Evolutionary conservation across 2,113 vertebrate genomes (phyloP), one percentile per base, ranked within the genome.

Genomic region (Otus sunia): DNA sequence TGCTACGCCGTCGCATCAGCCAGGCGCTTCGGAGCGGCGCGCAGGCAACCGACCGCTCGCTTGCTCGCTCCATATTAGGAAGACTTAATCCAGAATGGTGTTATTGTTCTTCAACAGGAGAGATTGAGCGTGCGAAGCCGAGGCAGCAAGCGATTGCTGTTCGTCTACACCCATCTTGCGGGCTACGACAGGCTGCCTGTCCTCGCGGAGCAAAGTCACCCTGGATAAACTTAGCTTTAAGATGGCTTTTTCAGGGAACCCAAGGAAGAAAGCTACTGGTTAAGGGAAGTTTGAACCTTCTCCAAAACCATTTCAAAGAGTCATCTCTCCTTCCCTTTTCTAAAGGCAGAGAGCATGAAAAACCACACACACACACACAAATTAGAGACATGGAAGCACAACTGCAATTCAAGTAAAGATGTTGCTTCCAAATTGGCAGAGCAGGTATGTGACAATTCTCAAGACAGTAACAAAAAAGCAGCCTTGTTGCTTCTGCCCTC

Each of bases 1-100:
- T 53, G 96, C 90, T 95, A 19, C 5, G 3, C 23, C 3, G 13
- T 62, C 1, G 80, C 77, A 94, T 50, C 62, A 43, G 91, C 92
- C 10, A 4, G 50, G 59, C 18, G 34, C 93, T 74, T 37, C 26
- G 34, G 64, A 91, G 87, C 36, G 0, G 47, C 5, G 4, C 3
- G 16, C 91, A 47, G 87, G 59, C 73, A 81, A 66, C 74, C 30
- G 16, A 7, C 19, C 9, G 36, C 37, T 36, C 5, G 17, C 27
- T 49, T 56, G 26, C 86, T 50, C 27, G 29, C 92, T 97, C 95
- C 92, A 87, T 96, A 97, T 96, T 95, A 97, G 96, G 95, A 68
- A 92, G 87, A 74, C 59, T 58, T 92, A 89, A 87, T 76, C 96
- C 86, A 73, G 83, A 92, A 81, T 13, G 62, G 73, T 56, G 87